Base-by-base conservation (phyloP, 2,113 vertebrate species). In the Apeltes quadracus region DNA sequence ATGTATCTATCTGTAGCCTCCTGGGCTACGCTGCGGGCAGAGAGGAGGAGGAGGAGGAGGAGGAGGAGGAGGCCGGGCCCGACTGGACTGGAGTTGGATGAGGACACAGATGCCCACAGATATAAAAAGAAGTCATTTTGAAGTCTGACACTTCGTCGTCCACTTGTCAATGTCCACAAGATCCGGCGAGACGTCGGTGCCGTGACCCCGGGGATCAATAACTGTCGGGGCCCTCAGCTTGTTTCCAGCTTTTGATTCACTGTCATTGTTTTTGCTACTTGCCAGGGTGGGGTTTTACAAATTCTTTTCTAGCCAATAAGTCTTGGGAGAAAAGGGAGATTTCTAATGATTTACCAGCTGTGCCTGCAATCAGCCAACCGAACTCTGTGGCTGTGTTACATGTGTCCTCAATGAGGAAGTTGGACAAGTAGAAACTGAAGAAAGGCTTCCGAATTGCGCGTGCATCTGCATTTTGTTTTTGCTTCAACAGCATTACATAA, bases 1-100 rank as follows among this genome's bases (percentile, higher is more conserved):
- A 57, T 79, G 50, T 48, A 72, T 85, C 81, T 67, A 48, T 82
- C 41, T 58, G 48, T 71, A 20, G 38, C 57, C n/a, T 43, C 36
- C 13, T 3, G 48, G n/a, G 61, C 54, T 51, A 59, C 58, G 51
- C 48, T 65, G 74, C 51, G 72, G 81, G 56, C 69, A 76, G 58
- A 67, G 25, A 27, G 56, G 5, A n/a, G n/a, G n/a, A n/a, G n/a
- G n/a, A n/a, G n/a, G n/a, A n/a, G 5, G 29, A 29, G 29, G 29
- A 29, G 29, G 29, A 78, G 56, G 78, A 79, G 41, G 16, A 72
- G 65, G 50, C 41, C 58, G 63, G 39, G 50, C 2, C 29, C 29
- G n/a, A n/a, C 58, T 77, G 54, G 73, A 15, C 36, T 65, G 61
- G 62, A 80, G 53, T 11, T 61, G 27, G 39, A 64, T 29, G 65